A percentile compares a stretch with the other conserved stretches of the same genome.
These are phyloP conservation scores for Cheilosia soror DNA, from an alignment of 2,888 invertebrate genomes.

Conservation along the genomic window DNA sequence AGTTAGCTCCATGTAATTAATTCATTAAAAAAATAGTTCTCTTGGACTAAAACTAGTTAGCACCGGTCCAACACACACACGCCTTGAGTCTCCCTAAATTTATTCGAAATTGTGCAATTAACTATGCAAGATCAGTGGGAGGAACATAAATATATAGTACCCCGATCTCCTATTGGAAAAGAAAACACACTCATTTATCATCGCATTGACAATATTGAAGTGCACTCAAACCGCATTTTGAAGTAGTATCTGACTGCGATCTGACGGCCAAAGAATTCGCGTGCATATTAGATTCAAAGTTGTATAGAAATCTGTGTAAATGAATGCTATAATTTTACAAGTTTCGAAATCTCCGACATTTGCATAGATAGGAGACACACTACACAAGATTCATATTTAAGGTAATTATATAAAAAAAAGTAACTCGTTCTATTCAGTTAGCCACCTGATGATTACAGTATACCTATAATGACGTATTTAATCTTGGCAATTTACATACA, in stretches of 20 bases:
- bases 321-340: no score
- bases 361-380: neutral
- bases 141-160: neutral
- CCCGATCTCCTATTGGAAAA: neutral
- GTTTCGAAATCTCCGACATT: no score
- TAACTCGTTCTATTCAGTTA: neutral
- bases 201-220: neutral
- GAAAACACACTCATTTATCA: conserved; percentile 1
- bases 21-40: neutral
- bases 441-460: neutral
- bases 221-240: neutral
- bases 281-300: no score
- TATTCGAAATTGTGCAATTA: neutral
- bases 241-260: neutral
- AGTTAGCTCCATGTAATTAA: neutral
- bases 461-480: no score
- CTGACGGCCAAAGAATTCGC: no score
- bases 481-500: no score
- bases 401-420: neutral
- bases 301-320: no score
- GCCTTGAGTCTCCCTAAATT: neutral
- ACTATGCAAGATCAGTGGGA: neutral
- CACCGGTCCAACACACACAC: neutral
- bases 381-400: neutral
- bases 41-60: neutral